Evolutionary conservation across 2,113 vertebrate species (phyloP).

Genomic region (Melozone crissalis): DNA sequence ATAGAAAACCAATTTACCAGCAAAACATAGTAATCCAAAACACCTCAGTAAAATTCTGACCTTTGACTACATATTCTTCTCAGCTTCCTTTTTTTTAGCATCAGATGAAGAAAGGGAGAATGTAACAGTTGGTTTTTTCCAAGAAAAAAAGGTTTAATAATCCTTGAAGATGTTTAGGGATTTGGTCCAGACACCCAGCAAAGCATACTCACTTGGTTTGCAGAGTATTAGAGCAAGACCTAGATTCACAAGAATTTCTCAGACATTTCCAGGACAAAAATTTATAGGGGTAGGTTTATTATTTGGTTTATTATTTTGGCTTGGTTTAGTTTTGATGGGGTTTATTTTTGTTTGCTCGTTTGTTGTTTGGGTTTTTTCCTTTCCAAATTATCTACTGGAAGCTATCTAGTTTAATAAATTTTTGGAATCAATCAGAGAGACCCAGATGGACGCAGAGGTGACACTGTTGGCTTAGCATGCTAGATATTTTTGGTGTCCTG

Average conservation of each 20-base stretch:
- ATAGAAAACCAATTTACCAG: neutral
- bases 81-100: neutral
- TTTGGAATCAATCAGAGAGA: neutral
- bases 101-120: neutral
- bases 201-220: neutral
- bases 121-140: accelerated
- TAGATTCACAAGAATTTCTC: neutral
- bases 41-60: neutral
- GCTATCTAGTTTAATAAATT: neutral
- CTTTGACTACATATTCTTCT: neutral
- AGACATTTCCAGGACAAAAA: neutral
- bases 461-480: neutral
- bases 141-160: neutral
- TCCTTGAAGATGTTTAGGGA: neutral
- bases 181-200: neutral
- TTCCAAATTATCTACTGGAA: neutral
- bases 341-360: neutral
- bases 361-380: neutral
- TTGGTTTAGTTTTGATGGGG: neutral
- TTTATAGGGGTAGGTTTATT: neutral
- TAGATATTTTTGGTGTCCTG: neutral
- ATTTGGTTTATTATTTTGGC: neutral
- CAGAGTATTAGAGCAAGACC: neutral
- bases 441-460: neutral
- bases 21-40: neutral